phyloP scores from a whole-genome alignment of 2,888 invertebrate genomes.

The Belgica antarctica region DNA sequence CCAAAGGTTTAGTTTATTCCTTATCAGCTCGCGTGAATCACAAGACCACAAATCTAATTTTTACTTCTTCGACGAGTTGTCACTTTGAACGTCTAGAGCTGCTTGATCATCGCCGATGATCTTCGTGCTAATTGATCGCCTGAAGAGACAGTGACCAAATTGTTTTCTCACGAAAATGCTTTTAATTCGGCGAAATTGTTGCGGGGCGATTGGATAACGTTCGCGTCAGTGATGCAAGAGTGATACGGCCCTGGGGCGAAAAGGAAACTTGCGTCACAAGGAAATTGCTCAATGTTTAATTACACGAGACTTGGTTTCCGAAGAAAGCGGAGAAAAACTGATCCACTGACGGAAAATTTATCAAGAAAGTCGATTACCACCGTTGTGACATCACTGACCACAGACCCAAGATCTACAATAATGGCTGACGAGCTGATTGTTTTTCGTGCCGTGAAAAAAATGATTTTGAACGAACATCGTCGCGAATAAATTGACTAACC shows the following conservation, averaged over 20 bases:
- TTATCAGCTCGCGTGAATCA: constrained; percentile 26
- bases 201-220: too few relatives aligned
- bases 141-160: too few relatives aligned
- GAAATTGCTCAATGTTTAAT: too few relatives aligned
- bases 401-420: constrained; percentile 29
- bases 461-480: not conserved
- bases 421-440: constrained; percentile 3
- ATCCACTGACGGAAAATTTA: too few relatives aligned
- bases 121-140: not conserved
- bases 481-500: not conserved
- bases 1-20: not conserved
- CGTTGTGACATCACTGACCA: not conserved
- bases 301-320: too few relatives aligned
- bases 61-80: not conserved
- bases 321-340: too few relatives aligned
- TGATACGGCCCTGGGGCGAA: too few relatives aligned
- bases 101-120: not conserved
- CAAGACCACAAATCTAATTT: constrained; percentile 35
- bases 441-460: constrained; percentile 29
- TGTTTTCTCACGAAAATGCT: too few relatives aligned
- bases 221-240: too few relatives aligned
- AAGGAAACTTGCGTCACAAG: too few relatives aligned
- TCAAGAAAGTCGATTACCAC: too few relatives aligned
- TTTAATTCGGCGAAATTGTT: too few relatives aligned
- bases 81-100: not conserved